These are phyloP conservation scores for Phyllostomus discolor DNA, from an alignment of 2,113 vertebrate genomes.

Conservation along the genomic window DNA sequence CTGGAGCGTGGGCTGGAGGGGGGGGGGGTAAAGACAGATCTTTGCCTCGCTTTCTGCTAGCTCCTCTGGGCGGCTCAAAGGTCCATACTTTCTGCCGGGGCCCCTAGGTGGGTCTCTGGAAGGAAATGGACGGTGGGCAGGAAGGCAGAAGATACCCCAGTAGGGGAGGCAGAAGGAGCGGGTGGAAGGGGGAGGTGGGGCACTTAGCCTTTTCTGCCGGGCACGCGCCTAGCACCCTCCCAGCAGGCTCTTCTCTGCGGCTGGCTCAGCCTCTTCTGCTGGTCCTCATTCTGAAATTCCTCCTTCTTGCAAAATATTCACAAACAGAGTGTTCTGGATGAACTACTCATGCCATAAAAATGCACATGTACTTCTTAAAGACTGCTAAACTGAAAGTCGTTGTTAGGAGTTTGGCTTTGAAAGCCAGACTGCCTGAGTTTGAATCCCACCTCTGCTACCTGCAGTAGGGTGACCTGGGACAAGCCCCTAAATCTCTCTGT, in stretches of 20 bases:
- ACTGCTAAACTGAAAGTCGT: not conserved
- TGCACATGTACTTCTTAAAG: not conserved
- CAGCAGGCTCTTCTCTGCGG: not conserved
- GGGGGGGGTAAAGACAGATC: not conserved
- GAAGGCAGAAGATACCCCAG: not conserved
- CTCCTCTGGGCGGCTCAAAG: not conserved
- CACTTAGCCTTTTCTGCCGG: not conserved
- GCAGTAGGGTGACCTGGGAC: not conserved
- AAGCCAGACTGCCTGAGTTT: not conserved
- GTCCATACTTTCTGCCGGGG: not conserved
- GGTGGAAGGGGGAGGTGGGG: too few relatives aligned
- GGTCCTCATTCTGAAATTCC: conserved; percentile 10
- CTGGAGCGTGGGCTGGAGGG: too few relatives aligned
- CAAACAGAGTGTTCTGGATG: not conserved
- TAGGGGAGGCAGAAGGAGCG: not conserved
- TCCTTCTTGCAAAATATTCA: conserved; percentile 17
- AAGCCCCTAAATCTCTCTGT: not conserved
- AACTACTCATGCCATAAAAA: conserved; percentile 7
- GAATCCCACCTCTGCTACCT: not conserved
- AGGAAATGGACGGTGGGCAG: not conserved
- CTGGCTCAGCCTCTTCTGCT: not conserved
- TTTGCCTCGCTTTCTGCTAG: not conserved
- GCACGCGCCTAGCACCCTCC: not conserved
- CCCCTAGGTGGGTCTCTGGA: not conserved
- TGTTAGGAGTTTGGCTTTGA: not conserved